Evolutionary conservation across 2,113 vertebrate genomes (phyloP).

Genomic region (Esox niger): DNA sequence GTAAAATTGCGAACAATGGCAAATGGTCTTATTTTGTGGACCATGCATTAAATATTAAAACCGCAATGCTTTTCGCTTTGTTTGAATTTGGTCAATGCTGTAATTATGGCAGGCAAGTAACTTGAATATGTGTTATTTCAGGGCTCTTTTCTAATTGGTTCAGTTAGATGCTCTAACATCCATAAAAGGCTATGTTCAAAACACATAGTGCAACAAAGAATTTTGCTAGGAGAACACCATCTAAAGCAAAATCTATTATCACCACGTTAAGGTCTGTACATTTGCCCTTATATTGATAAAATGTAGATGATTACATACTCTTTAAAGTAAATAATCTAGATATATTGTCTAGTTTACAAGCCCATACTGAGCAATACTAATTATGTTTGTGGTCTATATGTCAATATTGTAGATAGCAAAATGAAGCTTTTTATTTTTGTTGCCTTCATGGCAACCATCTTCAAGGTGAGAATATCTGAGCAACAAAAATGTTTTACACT

Average conservation of each 20-base stretch:
- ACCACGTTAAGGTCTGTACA: not conserved
- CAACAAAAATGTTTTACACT: not conserved
- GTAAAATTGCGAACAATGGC: not conserved
- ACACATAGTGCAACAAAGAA: not conserved
- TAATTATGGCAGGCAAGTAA: slow-evolving; percentile 4
- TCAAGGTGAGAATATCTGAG: slow-evolving; percentile 44
- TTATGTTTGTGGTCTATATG: not conserved
- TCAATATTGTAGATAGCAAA: slow-evolving; percentile 21
- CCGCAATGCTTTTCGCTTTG: not conserved
- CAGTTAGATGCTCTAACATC: not conserved
- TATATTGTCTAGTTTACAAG: too few relatives aligned
- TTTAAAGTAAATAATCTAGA: too few relatives aligned
- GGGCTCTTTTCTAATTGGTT: slow-evolving; percentile 4
- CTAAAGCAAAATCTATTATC: not conserved
- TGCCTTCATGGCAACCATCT: slow-evolving; percentile 37
- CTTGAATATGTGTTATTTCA: not conserved
- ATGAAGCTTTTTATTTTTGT: slow-evolving; percentile 58
- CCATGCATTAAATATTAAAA: not conserved
- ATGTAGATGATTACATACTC: too few relatives aligned
- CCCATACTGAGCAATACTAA: not conserved
- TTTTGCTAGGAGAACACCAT: not conserved
- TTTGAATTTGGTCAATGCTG: slow-evolving; percentile 1
- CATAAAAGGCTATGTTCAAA: not conserved
- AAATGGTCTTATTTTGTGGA: not conserved
- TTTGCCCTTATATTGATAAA: too few relatives aligned